A percentile compares a stretch with the other conserved stretches of the same genome.
Conservation (phyloP, 2,113 vertebrate species). For the Cyanocitta stelleri region DNA sequence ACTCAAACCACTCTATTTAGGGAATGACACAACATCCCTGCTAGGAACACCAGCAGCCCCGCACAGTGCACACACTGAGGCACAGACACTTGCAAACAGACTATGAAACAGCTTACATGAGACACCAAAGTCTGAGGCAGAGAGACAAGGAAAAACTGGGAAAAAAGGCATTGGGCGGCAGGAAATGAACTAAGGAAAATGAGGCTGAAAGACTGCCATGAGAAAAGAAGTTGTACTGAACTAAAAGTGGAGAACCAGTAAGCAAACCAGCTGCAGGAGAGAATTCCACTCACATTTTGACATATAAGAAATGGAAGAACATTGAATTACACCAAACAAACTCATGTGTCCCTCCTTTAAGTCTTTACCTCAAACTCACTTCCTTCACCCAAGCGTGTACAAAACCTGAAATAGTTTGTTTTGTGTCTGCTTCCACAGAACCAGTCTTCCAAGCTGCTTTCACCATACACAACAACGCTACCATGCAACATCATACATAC, state of each 20-base stretch:
- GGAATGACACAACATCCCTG: neutral
- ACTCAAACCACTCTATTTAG: rapidly evolving
- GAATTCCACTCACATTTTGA: neutral
- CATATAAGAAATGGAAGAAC: neutral
- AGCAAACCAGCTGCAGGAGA: neutral
- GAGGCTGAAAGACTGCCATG: neutral
- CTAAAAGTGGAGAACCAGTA: neutral
- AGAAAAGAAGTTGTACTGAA: neutral
- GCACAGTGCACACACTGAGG: rapidly evolving
- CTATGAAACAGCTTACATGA: neutral
- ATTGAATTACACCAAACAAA: rapidly evolving
- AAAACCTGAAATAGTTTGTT: neutral
- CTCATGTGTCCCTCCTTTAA: neutral
- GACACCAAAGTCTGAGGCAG: neutral
- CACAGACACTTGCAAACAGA: neutral
- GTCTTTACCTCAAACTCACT: neutral
- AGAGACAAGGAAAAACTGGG: neutral
- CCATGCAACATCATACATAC: neutral
- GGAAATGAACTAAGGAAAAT: neutral
- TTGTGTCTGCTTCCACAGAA: neutral
- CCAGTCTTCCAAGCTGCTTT: neutral
- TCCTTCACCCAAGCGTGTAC: neutral
- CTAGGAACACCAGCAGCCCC: neutral
- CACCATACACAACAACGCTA: rapidly evolving
- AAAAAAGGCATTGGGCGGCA: neutral